A percentile compares a stretch with the other conserved stretches of the same genome.
These are phyloP conservation scores for Linnaemya vulpina DNA, from an alignment of 2,888 invertebrate species.

Conservation along the genomic window DNA sequence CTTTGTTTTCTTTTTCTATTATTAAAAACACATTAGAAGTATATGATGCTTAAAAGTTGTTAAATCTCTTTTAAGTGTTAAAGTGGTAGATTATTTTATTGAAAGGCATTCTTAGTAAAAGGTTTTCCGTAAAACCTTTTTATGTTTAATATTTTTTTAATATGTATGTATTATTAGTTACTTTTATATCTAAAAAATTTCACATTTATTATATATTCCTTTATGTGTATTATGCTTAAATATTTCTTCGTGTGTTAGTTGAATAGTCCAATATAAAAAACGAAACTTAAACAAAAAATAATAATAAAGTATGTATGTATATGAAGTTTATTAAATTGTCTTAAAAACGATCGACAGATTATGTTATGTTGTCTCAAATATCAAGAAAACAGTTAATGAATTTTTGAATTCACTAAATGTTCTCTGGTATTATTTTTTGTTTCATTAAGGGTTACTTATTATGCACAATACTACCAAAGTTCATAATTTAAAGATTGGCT, in stretches of 20 bases:
- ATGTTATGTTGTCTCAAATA: no score
- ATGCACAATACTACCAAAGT: constrained; percentile 2
- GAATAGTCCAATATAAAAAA: not conserved
- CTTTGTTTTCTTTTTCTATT: constrained; percentile 12
- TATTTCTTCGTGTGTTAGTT: not conserved
- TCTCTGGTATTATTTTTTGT: constrained; percentile 6
- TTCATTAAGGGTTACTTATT: not conserved
- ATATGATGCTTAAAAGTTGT: constrained; percentile 26
- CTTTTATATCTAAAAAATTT: constrained; percentile 25
- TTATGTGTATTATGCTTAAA: not conserved
- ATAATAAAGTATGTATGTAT: not conserved
- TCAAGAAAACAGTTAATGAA: not conserved
- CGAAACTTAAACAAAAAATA: not conserved
- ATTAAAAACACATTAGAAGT: constrained; percentile 13
- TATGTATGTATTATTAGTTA: constrained; percentile 38
- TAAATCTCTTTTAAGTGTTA: constrained; percentile 4
- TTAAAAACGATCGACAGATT: no score
- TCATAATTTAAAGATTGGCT: constrained; percentile 16
- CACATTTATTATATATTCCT: constrained; percentile 4
- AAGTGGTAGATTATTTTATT: constrained; percentile 25
- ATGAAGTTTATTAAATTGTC: no score
- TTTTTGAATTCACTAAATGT: not conserved
- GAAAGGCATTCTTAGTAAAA: constrained; percentile 53
- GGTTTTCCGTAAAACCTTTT: constrained; percentile 3
- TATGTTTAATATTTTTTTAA: constrained; percentile 28